Percentiles rank a stretch among this genome's conserved stretches.
Evolutionary conservation across 1,140 invertebrate genomes (phyloP).

Genomic region (Euwallacea fornicatus): DNA sequence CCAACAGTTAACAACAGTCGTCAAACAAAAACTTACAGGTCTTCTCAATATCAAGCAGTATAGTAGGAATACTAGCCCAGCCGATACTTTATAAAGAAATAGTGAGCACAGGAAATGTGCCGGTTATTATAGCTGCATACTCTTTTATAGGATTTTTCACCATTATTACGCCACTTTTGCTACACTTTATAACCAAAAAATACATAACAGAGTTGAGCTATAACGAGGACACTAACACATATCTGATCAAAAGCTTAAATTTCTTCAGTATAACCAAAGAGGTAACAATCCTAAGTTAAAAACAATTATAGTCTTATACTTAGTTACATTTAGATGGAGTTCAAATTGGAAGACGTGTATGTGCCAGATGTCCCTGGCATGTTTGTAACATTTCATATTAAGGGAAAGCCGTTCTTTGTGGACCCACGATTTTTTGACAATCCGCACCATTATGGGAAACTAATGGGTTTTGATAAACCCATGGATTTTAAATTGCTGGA

Average conservation of each 20-base stretch:
- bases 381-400: constrained; percentile 76
- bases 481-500: constrained; percentile 70
- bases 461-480: constrained; percentile 91
- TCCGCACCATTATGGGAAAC: constrained; percentile 72
- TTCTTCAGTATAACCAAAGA: constrained; percentile 66
- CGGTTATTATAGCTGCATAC: constrained; percentile 63
- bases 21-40: constrained; percentile 47
- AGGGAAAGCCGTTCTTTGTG: constrained; percentile 73
- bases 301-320: constrained; percentile 6
- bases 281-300: constrained; percentile 53
- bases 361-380: constrained; percentile 78
- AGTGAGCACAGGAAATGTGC: constrained; percentile 57
- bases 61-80: constrained; percentile 68
- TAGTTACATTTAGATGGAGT: constrained; percentile 61
- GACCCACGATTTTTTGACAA: constrained; percentile 70
- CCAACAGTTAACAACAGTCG: neutral
- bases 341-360: constrained; percentile 73
- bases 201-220: constrained; percentile 81
- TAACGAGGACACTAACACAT: constrained; percentile 63
- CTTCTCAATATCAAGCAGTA: constrained; percentile 78
- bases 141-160: constrained; percentile 76
- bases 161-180: constrained; percentile 76
- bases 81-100: constrained; percentile 70
- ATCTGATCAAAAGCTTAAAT: constrained; percentile 69
- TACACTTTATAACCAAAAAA: constrained; percentile 82